Evolutionary conservation across 1,140 invertebrate genomes (phyloP).

Genomic region (Drosophila sechellia): DNA sequence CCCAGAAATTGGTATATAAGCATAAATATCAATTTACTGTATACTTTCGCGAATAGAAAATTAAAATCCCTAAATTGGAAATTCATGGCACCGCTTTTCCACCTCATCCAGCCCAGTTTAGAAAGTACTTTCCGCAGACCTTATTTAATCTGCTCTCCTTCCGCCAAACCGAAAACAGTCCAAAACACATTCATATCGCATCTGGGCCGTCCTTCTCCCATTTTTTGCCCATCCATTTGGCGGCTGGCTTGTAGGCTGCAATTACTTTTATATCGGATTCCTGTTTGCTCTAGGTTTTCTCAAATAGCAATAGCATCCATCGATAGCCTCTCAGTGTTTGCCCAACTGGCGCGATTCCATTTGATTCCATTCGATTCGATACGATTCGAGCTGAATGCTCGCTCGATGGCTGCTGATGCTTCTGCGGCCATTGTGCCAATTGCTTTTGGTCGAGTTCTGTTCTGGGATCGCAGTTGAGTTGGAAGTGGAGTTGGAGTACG

Average conservation of each 20-base stretch:
- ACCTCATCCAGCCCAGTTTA: slow-evolving; percentile 10
- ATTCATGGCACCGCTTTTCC: slow-evolving; percentile 13
- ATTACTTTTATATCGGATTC: slow-evolving; percentile 74
- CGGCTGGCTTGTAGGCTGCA: slow-evolving; percentile 51
- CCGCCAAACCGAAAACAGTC: slow-evolving; percentile 17
- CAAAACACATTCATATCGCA: slow-evolving; percentile 49
- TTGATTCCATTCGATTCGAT: slow-evolving; percentile 22
- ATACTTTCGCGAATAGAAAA: neutral
- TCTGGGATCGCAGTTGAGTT: slow-evolving; percentile 17
- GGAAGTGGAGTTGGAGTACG: neutral
- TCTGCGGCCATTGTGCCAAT: slow-evolving; percentile 79
- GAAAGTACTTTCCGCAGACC: slow-evolving; percentile 21
- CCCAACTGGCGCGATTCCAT: slow-evolving; percentile 69
- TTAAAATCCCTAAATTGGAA: slow-evolving; percentile 16
- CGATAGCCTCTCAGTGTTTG: slow-evolving; percentile 80
- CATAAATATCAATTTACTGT: neutral
- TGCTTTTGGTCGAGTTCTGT: slow-evolving; percentile 52
- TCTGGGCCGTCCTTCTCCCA: slow-evolving; percentile 4
- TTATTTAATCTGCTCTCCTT: slow-evolving; percentile 27
- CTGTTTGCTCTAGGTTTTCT: slow-evolving; percentile 60
- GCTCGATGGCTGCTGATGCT: slow-evolving; percentile 33
- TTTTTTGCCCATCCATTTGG: slow-evolving; percentile 24
- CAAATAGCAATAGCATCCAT: slow-evolving; percentile 60
- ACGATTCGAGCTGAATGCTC: slow-evolving; percentile 40
- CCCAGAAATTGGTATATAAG: no score